Evolutionary conservation across 2,888 invertebrate species (phyloP), one percentile per base, ranked within the genome.

Genomic region (Dolomedes plantarius): DNA sequence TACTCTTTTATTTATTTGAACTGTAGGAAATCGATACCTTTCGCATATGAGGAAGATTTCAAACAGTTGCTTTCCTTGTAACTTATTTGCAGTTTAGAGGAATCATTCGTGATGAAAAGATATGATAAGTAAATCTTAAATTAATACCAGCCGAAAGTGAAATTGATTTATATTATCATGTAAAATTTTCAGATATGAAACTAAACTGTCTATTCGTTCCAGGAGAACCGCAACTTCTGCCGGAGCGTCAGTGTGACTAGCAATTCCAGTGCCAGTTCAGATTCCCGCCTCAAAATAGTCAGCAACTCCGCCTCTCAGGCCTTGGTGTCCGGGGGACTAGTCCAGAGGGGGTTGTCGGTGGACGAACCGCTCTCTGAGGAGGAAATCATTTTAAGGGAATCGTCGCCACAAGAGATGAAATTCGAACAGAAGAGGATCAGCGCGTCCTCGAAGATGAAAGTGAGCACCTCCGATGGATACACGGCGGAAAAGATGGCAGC

Each of bases 401-500:
- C 78, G 2, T 71, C 81, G 0, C 81, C 86, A 0, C 72, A 79
- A 16, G 88, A 86, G 32, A 64, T 86, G 32, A 81, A 80, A 32
- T 87, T 83, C 69, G 86, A 88, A 67, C 87, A 88, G 62, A 82
- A 83, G 31, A 32, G 77, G 11, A 65, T 81, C 32, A 86, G 80
- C 16, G 76, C 82, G 7, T 78, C 87, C 11, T 80, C 88, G 23
- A 88, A 88, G 32, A 78, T 85, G 74, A 88, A 88, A 16, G 74
- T 88, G 36, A 88, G 79, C 50, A 78, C 87, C n/a, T 80, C 87
- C n/a, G 89, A 89, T 27, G 89, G 89, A 90, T 91, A 90, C 91
- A 96, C 95, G 91, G 95, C 96, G 36, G 95, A 95, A 91, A 94
- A 95, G 92, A 94, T 92, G 91, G 94, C 94, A 31, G 95, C 94